phyloP scores from a whole-genome alignment of 1,140 invertebrate genomes.

The Panulirus ornatus region DNA sequence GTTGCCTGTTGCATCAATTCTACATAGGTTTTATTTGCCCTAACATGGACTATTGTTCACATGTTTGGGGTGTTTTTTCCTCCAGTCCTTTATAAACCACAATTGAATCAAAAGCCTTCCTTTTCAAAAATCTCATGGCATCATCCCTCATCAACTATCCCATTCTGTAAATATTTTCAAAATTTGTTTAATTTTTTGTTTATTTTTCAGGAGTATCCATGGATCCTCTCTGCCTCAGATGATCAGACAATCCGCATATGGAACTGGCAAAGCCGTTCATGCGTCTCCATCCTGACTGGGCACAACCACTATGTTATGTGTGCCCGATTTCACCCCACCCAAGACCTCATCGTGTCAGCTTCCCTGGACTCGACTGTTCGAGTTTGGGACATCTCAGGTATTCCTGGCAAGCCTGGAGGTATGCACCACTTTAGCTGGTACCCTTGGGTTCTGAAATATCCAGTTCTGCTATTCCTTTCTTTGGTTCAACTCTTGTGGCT shows the following conservation, averaged over 20 bases:
- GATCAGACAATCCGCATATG: conserved; percentile 99
- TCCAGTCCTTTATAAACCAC: too few relatives aligned
- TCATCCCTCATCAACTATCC: too few relatives aligned
- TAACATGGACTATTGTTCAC: too few relatives aligned
- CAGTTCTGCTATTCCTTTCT: background rate
- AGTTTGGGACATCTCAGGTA: conserved; percentile 98
- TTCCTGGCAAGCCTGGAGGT: conserved; percentile 71
- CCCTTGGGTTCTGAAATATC: conserved; percentile 27
- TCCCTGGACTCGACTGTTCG: conserved; percentile 98
- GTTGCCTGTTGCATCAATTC: too few relatives aligned
- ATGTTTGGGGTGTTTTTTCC: too few relatives aligned
- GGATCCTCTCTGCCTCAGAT: conserved; percentile 98
- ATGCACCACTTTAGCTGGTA: conserved; percentile 59
- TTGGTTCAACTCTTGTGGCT: background rate
- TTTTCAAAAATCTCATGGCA: too few relatives aligned
- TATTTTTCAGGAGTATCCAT: conserved; percentile 92
- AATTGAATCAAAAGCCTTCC: too few relatives aligned
- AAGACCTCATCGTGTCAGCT: conserved; percentile 98
- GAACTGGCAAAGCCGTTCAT: conserved; percentile 99
- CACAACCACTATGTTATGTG: conserved; percentile 99
- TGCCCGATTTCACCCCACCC: conserved; percentile 97
- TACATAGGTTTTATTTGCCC: too few relatives aligned
- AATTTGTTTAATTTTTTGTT: background rate
- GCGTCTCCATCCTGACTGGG: conserved; percentile 96
- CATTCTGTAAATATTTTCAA: background rate